A percentile compares a stretch with the other conserved stretches of the same genome.
Evolutionary conservation across 2,113 vertebrate species (phyloP).

Genomic region (Passer domesticus): DNA sequence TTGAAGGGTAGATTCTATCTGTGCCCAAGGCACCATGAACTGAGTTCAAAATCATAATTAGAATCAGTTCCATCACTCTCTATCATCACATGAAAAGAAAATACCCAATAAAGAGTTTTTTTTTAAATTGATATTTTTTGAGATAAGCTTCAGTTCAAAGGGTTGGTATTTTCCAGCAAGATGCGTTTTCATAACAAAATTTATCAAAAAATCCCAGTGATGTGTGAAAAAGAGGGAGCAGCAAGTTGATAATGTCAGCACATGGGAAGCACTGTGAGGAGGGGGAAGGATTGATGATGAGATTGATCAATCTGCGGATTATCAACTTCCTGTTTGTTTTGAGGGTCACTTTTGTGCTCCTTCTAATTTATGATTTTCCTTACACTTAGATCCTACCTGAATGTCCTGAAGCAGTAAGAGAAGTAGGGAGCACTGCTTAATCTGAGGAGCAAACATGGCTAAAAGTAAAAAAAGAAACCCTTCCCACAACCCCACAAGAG

Average conservation of each 20-base stretch:
- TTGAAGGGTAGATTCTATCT: neutral
- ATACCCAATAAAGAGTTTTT: neutral
- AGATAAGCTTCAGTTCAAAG: constrained; percentile 15
- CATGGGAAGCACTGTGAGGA: neutral
- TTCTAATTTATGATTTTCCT: neutral
- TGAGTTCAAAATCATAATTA: constrained; percentile 11
- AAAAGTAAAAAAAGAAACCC: neutral
- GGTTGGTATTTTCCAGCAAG: neutral
- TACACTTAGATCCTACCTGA: neutral
- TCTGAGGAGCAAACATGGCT: neutral
- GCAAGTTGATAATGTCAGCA: neutral
- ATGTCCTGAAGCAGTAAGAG: neutral
- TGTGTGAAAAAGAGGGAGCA: neutral
- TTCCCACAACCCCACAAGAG: neutral
- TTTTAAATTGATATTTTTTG: neutral
- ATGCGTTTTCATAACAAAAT: neutral
- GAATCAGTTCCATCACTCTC: neutral
- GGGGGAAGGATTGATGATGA: neutral
- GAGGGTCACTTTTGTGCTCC: neutral
- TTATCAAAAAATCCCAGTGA: neutral
- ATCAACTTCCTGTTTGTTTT: neutral
- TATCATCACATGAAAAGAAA: neutral
- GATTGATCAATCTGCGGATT: neutral
- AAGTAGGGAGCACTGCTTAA: neutral
- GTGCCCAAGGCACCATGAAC: neutral